Percentiles rank a stretch among this genome's conserved stretches.
These are phyloP conservation scores for Drosophila saltans DNA, from an alignment of 1,140 invertebrate genomes.

Conservation along the genomic window DNA sequence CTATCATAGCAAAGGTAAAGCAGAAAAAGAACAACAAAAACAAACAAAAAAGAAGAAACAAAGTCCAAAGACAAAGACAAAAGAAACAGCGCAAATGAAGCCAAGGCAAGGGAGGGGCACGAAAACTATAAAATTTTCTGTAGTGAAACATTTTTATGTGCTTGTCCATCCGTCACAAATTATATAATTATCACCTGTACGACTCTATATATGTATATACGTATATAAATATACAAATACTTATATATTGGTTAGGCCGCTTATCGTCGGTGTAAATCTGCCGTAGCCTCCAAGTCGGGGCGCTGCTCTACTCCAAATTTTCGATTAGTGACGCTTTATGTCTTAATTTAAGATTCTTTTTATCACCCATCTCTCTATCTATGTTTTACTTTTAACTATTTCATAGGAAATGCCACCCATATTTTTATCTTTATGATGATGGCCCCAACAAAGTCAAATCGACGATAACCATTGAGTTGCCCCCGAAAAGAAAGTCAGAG, in stretches of 20 bases:
- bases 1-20: constrained; percentile 44
- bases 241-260: constrained; percentile 64
- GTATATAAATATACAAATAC: constrained; percentile 32
- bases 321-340: constrained; percentile 80
- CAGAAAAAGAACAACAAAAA: constrained; percentile 47
- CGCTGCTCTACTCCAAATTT: constrained; percentile 63
- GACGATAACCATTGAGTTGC: constrained; percentile 35
- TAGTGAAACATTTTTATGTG: constrained; percentile 79
- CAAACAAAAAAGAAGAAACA: constrained; percentile 45
- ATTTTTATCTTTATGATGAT: constrained; percentile 64
- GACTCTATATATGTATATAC: constrained; percentile 19
- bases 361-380: constrained; percentile 28
- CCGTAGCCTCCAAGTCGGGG: constrained; percentile 40
- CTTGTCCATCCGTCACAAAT: constrained; percentile 81
- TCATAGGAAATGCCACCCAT: constrained; percentile 76
- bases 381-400: constrained; percentile 61
- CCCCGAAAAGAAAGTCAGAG: constrained; percentile 57
- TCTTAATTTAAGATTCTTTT: constrained; percentile 64
- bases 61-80: constrained; percentile 50
- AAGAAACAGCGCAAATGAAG: constrained; percentile 46
- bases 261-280: constrained; percentile 72
- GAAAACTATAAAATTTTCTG: constrained; percentile 72
- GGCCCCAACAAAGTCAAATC: constrained; percentile 23
- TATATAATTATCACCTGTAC: constrained; percentile 82
- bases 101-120: constrained; percentile 12